Conservation (phyloP, 2,797 vertebrate genomes). For the Cephalopachus bancanus region DNA sequence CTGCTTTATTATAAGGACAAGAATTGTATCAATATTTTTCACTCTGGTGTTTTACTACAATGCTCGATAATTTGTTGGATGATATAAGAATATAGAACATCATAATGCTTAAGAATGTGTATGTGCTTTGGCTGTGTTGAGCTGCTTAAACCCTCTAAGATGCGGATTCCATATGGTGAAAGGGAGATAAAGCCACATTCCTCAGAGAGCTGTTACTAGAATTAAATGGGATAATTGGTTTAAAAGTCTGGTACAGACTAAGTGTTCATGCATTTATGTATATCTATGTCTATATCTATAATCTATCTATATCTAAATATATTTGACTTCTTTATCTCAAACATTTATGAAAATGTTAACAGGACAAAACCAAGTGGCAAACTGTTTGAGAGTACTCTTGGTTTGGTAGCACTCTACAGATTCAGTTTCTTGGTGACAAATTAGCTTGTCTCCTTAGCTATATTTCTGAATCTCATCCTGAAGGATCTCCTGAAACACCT, state of each 20-base stretch:
- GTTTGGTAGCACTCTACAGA: not conserved
- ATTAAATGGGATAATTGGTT: constrained; percentile 34
- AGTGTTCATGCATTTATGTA: not conserved
- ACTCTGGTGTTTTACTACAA: not conserved
- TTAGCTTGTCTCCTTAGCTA: not conserved
- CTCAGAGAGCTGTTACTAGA: constrained; percentile 27
- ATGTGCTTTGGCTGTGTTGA: not conserved
- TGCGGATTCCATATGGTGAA: constrained; percentile 16
- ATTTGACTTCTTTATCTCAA: constrained; percentile 20
- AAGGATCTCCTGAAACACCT: not conserved
- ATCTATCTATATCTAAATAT: not conserved
- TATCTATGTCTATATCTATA: not conserved
- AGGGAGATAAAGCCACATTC: not conserved
- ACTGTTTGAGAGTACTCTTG: not conserved
- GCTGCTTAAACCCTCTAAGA: not conserved
- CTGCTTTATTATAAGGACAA: not conserved
- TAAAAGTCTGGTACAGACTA: not conserved
- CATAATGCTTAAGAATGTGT: constrained; percentile 30
- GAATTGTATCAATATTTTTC: not conserved
- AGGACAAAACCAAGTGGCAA: not conserved
- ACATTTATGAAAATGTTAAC: constrained; percentile 43
- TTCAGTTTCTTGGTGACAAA: not conserved
- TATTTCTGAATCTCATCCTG: constrained; percentile 48
- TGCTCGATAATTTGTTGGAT: constrained; percentile 32
- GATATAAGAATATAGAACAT: not conserved